Percentiles rank a stretch among this genome's conserved stretches.
These are phyloP conservation scores for Rhinolophus sinicus DNA, from an alignment of 2,113 vertebrate genomes.

Conservation along the genomic window DNA sequence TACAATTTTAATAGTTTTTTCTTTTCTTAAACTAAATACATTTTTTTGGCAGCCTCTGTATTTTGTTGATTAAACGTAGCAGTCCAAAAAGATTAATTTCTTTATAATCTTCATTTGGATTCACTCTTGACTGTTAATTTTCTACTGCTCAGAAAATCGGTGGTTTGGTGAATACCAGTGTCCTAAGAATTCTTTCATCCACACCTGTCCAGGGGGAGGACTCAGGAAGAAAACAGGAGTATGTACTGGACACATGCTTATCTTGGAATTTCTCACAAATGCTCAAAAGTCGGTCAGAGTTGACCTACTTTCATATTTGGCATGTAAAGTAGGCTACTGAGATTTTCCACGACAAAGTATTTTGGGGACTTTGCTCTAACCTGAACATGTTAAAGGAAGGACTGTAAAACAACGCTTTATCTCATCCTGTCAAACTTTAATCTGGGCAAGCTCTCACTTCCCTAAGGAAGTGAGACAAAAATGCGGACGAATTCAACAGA, in stretches of 20 bases:
- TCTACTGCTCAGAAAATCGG: background rate
- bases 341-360: background rate
- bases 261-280: slow-evolving; percentile 13
- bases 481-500: background rate
- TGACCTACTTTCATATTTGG: background rate
- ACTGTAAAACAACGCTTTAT: slow-evolving; percentile 37
- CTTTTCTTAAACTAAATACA: too few species aligned
- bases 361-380: slow-evolving; percentile 20
- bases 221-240: background rate
- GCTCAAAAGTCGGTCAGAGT: slow-evolving; percentile 62
- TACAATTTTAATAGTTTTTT: too few species aligned
- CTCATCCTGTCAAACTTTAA: slow-evolving; percentile 50
- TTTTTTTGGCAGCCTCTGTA: background rate
- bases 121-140: background rate
- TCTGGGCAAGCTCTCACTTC: slow-evolving; percentile 49
- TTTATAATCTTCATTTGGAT: background rate
- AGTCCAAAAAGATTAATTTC: background rate
- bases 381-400: background rate
- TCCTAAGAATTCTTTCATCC: background rate
- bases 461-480: slow-evolving; percentile 64
- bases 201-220: background rate
- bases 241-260: background rate
- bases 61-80: background rate
- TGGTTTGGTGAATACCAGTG: background rate
- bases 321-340: background rate